phyloP scores from a whole-genome alignment of 2,113 vertebrate species.

The Larimichthys crocea region DNA sequence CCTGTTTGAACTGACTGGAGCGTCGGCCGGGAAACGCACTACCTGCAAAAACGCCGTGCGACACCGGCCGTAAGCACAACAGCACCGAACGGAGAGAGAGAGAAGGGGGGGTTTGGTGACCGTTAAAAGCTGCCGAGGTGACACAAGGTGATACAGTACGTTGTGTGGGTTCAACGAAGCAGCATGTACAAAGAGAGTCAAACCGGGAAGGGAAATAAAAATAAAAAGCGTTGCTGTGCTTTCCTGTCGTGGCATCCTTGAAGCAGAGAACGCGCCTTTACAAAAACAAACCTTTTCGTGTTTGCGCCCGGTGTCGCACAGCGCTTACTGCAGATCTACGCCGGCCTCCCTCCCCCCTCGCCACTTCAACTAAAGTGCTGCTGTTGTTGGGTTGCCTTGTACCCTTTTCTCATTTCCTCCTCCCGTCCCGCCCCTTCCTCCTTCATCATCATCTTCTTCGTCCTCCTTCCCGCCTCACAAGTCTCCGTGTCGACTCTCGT shows the following conservation, averaged over 20 bases:
- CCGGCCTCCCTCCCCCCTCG: conserved; percentile 15
- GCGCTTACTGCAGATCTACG: conserved; percentile 70
- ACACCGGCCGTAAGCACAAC: conserved; percentile 61
- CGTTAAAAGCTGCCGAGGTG: conserved; percentile 58
- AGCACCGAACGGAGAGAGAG: conserved; percentile 26
- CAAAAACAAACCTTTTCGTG: conserved; percentile 15
- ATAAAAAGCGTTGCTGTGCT: conserved; percentile 19
- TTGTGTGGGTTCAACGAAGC: conserved; percentile 43
- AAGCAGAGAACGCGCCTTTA: conserved; percentile 5
- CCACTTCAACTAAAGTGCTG: conserved; percentile 79
- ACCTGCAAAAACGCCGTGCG: conserved; percentile 57
- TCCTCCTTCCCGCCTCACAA: conserved; percentile 82
- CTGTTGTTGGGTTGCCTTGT: conserved; percentile 68
- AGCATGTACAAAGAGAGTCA: conserved; percentile 47
- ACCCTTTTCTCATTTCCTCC: conserved; percentile 40
- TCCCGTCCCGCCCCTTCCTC: conserved; percentile 10
- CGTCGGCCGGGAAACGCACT: conserved; percentile 47
- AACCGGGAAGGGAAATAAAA: neutral
- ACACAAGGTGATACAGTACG: conserved; percentile 55
- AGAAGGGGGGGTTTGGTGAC: neutral
- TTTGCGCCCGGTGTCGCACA: conserved; percentile 62
- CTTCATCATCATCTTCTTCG: neutral
- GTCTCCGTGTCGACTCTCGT: conserved; percentile 93
- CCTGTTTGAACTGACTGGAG: conserved; percentile 57
- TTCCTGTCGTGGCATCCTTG: conserved; percentile 43